phyloP scores from a whole-genome alignment of 2,888 invertebrate genomes.

The Ischnura elegans region DNA sequence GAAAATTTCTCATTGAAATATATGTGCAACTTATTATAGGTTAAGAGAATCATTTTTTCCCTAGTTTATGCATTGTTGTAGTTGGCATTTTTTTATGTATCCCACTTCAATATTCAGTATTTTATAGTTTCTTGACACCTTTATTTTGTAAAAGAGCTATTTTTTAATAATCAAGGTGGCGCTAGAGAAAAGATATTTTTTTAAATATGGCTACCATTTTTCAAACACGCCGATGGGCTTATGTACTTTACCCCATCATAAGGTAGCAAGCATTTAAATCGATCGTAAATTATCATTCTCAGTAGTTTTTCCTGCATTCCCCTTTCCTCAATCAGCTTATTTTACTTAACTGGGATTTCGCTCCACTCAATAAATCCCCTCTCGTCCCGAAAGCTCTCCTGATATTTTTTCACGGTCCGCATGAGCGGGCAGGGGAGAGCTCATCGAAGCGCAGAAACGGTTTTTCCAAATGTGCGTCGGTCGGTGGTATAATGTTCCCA shows the following conservation, averaged over 20 bases:
- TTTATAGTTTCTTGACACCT: too few species aligned
- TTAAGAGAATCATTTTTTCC: too few species aligned
- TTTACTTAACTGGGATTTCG: constrained; percentile 3
- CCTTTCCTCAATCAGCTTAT: background rate
- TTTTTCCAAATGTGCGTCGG: constrained; percentile 6
- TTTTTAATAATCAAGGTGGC: too few species aligned
- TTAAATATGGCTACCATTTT: too few species aligned
- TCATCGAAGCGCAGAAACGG: background rate
- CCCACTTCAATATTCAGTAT: too few species aligned
- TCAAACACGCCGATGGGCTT: background rate
- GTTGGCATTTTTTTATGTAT: too few species aligned
- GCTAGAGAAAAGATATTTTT: too few species aligned
- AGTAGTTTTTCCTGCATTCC: background rate
- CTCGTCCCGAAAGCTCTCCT: background rate
- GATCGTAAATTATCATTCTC: background rate
- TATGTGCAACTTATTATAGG: too few species aligned
- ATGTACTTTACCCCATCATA: background rate
- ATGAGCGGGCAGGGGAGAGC: background rate
- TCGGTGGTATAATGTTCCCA: background rate
- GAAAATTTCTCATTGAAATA: too few species aligned
- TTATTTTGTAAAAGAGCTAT: too few species aligned
- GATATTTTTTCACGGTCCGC: background rate
- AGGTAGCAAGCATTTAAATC: background rate
- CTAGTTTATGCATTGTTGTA: too few species aligned
- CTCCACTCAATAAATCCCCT: background rate